Conservation (phyloP, 1,140 invertebrate genomes). For the Sminthurinus signatus region DNA sequence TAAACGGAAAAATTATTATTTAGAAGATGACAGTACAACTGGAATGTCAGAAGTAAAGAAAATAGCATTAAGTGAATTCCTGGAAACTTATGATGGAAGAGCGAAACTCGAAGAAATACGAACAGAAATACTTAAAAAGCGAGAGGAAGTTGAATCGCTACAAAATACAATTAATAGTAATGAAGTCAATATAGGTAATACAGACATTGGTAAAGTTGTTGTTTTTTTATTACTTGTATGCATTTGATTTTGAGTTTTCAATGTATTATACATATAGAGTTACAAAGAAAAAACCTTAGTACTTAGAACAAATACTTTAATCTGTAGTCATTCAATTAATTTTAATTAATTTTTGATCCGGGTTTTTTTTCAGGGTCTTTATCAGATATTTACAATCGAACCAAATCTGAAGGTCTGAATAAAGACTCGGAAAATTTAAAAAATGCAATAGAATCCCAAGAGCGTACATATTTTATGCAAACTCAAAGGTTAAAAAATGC, state of each 20-base stretch:
- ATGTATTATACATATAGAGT: background rate
- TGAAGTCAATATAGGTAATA: conserved; percentile 7
- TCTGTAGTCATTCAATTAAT: too few species aligned
- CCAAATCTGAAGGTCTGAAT: background rate
- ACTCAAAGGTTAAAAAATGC: conserved; percentile 5
- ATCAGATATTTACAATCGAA: background rate
- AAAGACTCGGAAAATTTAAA: conserved; percentile 8
- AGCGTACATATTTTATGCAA: conserved; percentile 16
- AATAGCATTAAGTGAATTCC: conserved; percentile 15
- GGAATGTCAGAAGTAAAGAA: conserved; percentile 1
- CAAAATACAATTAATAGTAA: conserved; percentile 16
- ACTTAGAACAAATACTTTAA: too few species aligned
- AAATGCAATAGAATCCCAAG: conserved; percentile 18
- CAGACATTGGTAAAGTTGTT: background rate
- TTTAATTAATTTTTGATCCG: too few species aligned
- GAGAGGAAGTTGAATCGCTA: conserved; percentile 19
- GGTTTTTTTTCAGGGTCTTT: background rate
- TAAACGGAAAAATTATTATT: too few species aligned
- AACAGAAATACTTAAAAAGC: background rate
- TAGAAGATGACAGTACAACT: too few species aligned
- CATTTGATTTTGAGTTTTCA: conserved; percentile 5
- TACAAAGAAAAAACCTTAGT: background rate
- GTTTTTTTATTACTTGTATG: background rate
- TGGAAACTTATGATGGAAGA: conserved; percentile 18
- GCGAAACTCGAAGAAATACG: conserved; percentile 3